Evolutionary conservation across 2,888 invertebrate genomes (phyloP).

Genomic region (Nymphalis urticae): DNA sequence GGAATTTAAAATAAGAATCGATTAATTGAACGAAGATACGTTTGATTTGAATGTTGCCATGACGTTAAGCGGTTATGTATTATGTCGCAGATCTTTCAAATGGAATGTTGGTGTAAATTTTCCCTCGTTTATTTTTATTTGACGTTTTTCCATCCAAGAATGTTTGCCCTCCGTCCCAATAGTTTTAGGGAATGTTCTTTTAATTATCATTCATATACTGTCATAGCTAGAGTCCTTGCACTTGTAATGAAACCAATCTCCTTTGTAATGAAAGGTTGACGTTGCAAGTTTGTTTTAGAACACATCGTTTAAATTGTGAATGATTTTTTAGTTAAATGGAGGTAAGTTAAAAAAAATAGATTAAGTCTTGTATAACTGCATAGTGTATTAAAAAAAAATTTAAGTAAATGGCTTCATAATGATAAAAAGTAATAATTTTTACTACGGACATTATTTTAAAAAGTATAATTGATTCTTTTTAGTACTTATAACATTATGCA

Average conservation of each 20-base stretch:
- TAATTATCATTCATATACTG: conserved; percentile 64
- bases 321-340: conserved; percentile 38
- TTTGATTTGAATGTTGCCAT: conserved; percentile 63
- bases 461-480: background rate
- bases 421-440: background rate
- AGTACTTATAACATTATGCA: conserved; percentile 29
- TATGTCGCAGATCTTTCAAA: conserved; percentile 76
- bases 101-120: conserved; percentile 86
- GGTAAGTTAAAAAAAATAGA: conserved; percentile 58
- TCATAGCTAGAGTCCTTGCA: conserved; percentile 73
- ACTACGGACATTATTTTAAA: background rate
- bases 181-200: conserved; percentile 76
- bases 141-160: conserved; percentile 73
- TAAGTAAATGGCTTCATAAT: background rate
- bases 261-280: conserved; percentile 60
- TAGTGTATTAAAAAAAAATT: conserved; percentile 12
- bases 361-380: conserved; percentile 51
- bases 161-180: conserved; percentile 79
- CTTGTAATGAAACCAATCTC: conserved; percentile 47
- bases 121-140: conserved; percentile 52
- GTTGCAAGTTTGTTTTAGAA: conserved; percentile 63
- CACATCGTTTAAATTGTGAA: conserved; percentile 35
- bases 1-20: conserved; percentile 8
- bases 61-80: conserved; percentile 57
- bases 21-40: conserved; percentile 22